Conservation (phyloP, 1,140 invertebrate species). For the Bilobella aurantiaca region DNA sequence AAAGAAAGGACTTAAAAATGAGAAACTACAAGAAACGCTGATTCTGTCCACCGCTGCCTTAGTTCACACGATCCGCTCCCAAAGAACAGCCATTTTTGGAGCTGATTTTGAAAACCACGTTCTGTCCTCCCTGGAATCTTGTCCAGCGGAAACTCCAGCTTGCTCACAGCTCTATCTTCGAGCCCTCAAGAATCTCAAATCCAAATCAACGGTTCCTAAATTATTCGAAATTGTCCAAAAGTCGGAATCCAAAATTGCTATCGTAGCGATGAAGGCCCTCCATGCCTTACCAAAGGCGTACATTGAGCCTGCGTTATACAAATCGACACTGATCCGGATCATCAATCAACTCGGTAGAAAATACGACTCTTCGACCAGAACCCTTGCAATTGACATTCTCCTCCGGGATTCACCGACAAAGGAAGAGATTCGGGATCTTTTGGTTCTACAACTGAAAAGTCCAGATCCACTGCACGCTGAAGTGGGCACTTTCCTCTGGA, state of each 20-base stretch:
- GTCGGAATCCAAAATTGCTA: constrained; percentile 45
- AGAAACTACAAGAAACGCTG: constrained; percentile 53
- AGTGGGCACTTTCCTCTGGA: constrained; percentile 34
- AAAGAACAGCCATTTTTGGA: constrained; percentile 36
- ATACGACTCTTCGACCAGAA: constrained; percentile 59
- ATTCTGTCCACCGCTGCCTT: constrained; percentile 54
- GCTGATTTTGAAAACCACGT: constrained; percentile 45
- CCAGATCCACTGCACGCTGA: constrained; percentile 28
- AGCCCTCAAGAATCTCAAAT: constrained; percentile 55
- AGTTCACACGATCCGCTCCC: constrained; percentile 36
- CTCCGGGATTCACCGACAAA: constrained; percentile 48
- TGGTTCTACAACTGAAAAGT: constrained; percentile 44
- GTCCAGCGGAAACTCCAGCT: constrained; percentile 40
- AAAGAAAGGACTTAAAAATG: constrained; percentile 39
- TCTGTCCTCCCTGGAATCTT: constrained; percentile 45
- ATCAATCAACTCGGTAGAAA: constrained; percentile 55
- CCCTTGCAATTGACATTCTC: constrained; percentile 61
- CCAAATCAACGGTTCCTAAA: constrained; percentile 46
- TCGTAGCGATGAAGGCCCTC: constrained; percentile 56
- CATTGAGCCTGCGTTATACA: constrained; percentile 40
- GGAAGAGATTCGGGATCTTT: constrained; percentile 45
- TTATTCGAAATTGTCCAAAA: constrained; percentile 48
- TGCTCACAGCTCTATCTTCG: constrained; percentile 53
- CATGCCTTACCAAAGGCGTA: constrained; percentile 44
- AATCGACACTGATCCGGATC: constrained; percentile 37